phyloP scores from a whole-genome alignment of 2,888 invertebrate genomes.

The Tinea pellionella region DNA sequence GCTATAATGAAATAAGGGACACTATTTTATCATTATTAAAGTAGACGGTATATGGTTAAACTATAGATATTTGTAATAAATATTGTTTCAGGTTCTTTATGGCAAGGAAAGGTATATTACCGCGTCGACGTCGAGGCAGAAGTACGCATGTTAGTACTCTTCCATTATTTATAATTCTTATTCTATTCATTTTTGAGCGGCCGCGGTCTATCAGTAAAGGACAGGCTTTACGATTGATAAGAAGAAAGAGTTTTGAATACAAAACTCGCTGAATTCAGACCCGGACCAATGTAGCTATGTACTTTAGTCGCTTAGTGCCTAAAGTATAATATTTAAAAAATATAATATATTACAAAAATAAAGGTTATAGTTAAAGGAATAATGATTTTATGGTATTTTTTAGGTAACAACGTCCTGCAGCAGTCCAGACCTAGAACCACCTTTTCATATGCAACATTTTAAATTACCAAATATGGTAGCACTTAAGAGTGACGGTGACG shows the following conservation, averaged over 20 bases:
- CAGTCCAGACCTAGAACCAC: constrained; percentile 78
- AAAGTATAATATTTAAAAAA: no score
- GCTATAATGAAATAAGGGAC: no score
- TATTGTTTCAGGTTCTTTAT: constrained; percentile 76
- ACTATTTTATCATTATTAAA: no score
- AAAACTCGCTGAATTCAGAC: no score
- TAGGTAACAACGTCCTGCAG: constrained; percentile 20
- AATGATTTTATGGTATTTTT: neutral
- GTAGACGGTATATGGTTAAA: no score
- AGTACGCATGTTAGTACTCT: constrained; percentile 59
- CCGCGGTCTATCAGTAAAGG: no score
- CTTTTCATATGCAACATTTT: constrained; percentile 81
- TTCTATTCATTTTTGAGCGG: neutral
- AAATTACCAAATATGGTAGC: constrained; percentile 75
- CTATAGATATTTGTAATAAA: no score
- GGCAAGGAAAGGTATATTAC: constrained; percentile 87
- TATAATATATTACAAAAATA: neutral
- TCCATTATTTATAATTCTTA: neutral
- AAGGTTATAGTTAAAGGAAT: neutral
- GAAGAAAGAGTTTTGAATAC: no score
- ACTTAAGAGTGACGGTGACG: constrained; percentile 29
- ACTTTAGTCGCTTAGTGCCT: no score
- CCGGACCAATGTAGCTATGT: no score
- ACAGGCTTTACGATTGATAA: no score
- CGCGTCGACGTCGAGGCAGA: constrained; percentile 81